Base-by-base conservation (phyloP, 2,113 vertebrate species). In the Colius striatus region DNA sequence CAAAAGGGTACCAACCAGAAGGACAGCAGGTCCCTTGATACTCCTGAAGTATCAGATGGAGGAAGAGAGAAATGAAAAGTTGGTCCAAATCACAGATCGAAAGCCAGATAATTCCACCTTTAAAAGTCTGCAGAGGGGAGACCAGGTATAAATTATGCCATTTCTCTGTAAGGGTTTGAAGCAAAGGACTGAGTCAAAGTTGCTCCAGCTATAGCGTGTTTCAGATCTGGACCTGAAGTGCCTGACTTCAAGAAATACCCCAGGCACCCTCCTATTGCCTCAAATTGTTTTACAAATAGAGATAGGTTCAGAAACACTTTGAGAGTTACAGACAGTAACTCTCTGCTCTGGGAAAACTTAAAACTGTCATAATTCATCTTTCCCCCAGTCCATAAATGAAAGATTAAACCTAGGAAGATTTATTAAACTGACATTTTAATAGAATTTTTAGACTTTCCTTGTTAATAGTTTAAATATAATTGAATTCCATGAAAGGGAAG, bases 341-440 rank as follows among this genome's bases (percentile, higher is more conserved):
- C n/a, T n/a, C n/a, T 94, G 95, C 76, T 84, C 51, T 7, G 80
- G 93, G 96, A 96, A 89, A 96, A 81, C 84, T 96, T 95, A 84
- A 96, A 94, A 94, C 76, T 89, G 83, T 87, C 95, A 96, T 96
- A 96, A 97, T 96, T 97, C 80, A 97, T 95, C 89, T 82, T 92
- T 96, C 77, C 91, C 32, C 65, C 0, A 0, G 75, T 74, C 93
- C 75, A 96, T 84, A 95, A 96, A 92, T 94, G 95, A 97, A 96
- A 96, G 92, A 96, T 97, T 96, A 95, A 96, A 94, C 81, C 78
- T 61, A 45, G 90, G 81, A 95, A 95, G 97, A 97, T 96, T 96
- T 97, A 97, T 97, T 95, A 95, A 97, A 96, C 76, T 97, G 97
- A 95, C 95, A 95, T 95, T 96, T 96, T 95, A 97, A 96, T 95